A percentile compares a stretch with the other conserved stretches of the same genome.
These are phyloP conservation scores for Cryptus viduatorius DNA, from an alignment of 2,888 invertebrate species.

Conservation along the genomic window DNA sequence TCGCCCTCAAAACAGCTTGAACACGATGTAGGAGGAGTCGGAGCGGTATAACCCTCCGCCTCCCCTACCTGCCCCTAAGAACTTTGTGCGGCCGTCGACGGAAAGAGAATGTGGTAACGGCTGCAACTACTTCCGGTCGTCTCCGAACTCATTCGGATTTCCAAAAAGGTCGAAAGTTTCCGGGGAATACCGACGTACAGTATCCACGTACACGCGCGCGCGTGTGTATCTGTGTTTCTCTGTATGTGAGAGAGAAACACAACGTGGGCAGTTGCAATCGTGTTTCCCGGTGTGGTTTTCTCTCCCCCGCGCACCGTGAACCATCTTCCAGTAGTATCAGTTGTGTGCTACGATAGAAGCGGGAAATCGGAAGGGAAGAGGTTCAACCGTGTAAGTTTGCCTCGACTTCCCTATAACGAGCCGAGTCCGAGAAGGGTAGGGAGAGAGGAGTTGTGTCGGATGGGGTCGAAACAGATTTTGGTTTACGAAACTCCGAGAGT, in stretches of 20 bases:
- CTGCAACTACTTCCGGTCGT: constrained; percentile 49
- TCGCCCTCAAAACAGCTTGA: constrained; percentile 29
- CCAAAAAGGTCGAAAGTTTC: constrained; percentile 40
- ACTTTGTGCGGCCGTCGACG: constrained; percentile 43
- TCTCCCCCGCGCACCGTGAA: background rate
- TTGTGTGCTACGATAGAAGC: background rate
- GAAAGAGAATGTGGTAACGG: constrained; percentile 48
- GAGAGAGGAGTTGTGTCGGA: constrained; percentile 18
- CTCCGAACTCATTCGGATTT: constrained; percentile 30
- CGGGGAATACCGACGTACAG: background rate
- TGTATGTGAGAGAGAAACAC: background rate
- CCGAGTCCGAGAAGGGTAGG: constrained; percentile 8
- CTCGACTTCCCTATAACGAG: constrained; percentile 34
- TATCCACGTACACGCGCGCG: background rate
- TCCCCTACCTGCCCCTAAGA: background rate
- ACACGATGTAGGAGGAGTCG: constrained; percentile 39
- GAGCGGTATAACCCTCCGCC: background rate
- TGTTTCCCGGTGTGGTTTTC: constrained; percentile 32
- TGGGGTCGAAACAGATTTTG: constrained; percentile 48
- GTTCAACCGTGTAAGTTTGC: constrained; percentile 30
- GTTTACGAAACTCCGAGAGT: constrained; percentile 55
- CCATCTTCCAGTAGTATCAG: constrained; percentile 12
- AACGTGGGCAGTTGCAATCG: constrained; percentile 34
- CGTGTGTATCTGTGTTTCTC: no score
- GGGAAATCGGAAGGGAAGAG: constrained; percentile 37